A percentile compares a stretch with the other conserved stretches of the same genome.
phyloP scores from a whole-genome alignment of 2,888 invertebrate genomes.

The Odontocerum albicorne region DNA sequence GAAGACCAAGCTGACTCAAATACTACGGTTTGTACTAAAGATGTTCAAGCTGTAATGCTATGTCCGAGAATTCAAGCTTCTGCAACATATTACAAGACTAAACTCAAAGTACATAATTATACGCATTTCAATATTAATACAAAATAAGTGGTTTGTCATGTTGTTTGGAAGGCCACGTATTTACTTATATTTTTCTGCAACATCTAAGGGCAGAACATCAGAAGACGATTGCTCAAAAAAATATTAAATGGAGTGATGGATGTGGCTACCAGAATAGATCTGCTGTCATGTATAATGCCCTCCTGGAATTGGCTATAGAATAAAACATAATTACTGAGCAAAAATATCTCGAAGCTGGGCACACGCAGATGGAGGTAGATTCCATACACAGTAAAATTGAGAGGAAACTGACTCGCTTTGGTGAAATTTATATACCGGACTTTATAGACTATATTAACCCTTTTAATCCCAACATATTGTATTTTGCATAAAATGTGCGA shows the following conservation, averaged over 20 bases:
- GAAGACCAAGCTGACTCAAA: background rate
- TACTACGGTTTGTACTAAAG: background rate
- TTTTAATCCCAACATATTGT: no score
- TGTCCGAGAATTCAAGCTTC: background rate
- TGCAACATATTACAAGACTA: slow-evolving; percentile 1
- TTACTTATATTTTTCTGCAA: background rate
- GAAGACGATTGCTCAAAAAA: background rate
- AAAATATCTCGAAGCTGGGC: slow-evolving; percentile 24
- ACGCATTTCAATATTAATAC: background rate
- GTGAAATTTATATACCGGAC: no score
- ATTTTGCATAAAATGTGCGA: no score
- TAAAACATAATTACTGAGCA: slow-evolving; percentile 17
- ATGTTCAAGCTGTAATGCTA: background rate
- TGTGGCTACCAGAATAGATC: background rate
- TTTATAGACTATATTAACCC: no score
- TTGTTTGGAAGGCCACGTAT: background rate
- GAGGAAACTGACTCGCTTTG: no score
- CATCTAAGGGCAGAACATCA: background rate
- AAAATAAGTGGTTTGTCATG: background rate
- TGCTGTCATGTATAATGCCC: background rate
- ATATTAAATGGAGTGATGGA: slow-evolving; percentile 1
- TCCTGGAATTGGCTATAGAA: background rate
- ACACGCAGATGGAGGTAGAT: slow-evolving; percentile 21
- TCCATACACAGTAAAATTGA: no score
- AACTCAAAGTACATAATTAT: background rate